Conservation (phyloP, 2,113 vertebrate genomes). For the Colaptes auratus region DNA sequence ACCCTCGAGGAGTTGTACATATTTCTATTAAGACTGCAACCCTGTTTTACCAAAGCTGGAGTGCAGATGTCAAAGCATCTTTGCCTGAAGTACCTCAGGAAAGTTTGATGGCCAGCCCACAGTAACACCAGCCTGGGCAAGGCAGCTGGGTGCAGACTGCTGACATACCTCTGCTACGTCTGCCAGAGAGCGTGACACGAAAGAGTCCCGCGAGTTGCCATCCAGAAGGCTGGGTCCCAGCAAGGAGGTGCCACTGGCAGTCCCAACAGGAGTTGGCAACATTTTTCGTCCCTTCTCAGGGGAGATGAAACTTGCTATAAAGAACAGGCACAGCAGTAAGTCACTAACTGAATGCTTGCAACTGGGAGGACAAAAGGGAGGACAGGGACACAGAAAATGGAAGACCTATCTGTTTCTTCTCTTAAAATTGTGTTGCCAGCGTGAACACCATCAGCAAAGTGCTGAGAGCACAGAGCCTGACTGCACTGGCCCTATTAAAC, state of each 20-base stretch:
- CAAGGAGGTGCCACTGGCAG: slow-evolving; percentile 88
- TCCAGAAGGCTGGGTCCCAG: slow-evolving; percentile 93
- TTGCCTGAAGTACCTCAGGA: neutral
- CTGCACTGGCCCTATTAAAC: neutral
- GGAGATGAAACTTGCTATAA: slow-evolving; percentile 93
- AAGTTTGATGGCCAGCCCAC: neutral
- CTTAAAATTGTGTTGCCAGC: neutral
- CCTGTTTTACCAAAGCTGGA: neutral
- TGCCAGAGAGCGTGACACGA: slow-evolving; percentile 90
- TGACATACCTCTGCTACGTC: slow-evolving; percentile 90
- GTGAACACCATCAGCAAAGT: neutral
- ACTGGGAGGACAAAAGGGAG: neutral
- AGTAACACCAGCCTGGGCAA: neutral
- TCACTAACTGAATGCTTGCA: neutral
- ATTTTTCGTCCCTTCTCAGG: slow-evolving; percentile 92
- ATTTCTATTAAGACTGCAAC: neutral
- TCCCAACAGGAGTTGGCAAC: slow-evolving; percentile 81
- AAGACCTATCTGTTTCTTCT: neutral
- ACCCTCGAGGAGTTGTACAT: neutral
- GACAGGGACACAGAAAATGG: neutral
- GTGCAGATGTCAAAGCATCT: neutral
- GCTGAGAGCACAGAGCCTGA: neutral
- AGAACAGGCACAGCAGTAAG: neutral
- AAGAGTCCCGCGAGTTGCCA: slow-evolving; percentile 96
- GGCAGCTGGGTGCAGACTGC: neutral